Percentiles rank a stretch among this genome's conserved stretches.
Conservation (phyloP, 37 sponge, comb jelly and placozoan genomes). For the Ianthella basta region DNA sequence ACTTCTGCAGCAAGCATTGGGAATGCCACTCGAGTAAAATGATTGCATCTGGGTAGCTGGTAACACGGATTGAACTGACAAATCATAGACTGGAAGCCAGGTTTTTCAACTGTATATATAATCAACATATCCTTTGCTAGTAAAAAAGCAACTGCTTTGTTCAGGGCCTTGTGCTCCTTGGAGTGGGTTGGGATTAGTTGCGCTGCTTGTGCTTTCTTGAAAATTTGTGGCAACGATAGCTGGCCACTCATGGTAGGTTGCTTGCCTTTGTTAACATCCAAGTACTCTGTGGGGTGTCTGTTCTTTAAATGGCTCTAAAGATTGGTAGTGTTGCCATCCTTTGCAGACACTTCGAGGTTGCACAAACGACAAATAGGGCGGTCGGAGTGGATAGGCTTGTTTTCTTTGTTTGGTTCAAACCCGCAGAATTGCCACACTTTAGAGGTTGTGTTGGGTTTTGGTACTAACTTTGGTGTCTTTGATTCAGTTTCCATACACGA, state of each 20-base stretch:
- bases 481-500: too few species aligned
- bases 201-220: background rate
- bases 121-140: constrained; percentile 35
- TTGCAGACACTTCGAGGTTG: background rate
- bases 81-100: constrained; percentile 29
- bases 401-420: background rate
- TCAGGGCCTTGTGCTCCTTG: constrained; percentile 25
- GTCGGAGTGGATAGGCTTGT: background rate
- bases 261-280: background rate
- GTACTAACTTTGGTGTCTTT: background rate
- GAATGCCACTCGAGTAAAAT: constrained; percentile 25
- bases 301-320: too few species aligned
- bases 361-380: background rate
- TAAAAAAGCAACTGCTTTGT: constrained; percentile 28
- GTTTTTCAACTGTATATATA: constrained; percentile 19
- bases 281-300: too few species aligned
- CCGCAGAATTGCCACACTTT: constrained; percentile 24
- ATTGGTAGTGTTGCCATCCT: too few species aligned
- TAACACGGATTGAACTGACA: constrained; percentile 11
- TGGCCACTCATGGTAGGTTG: background rate
- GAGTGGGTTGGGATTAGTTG: background rate
- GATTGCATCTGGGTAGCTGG: constrained; percentile 6
- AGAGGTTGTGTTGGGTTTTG: constrained; percentile 5
- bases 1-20: background rate
- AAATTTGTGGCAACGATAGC: background rate